Base-by-base conservation (phyloP, 2,797 vertebrate genomes). In the Etheostoma perlongum region DNA sequence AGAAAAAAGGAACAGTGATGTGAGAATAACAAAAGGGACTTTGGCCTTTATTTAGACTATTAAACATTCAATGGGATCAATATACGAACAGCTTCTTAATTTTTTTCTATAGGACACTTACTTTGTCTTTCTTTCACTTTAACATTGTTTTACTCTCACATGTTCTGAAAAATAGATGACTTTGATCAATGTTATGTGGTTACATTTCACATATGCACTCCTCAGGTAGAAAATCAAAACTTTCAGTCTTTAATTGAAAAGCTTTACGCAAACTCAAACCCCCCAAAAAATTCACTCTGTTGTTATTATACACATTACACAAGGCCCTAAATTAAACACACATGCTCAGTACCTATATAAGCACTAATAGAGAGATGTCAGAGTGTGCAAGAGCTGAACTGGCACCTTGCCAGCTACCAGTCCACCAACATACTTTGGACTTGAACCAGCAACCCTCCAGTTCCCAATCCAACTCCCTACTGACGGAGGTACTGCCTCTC, bases 21-120 rank as follows among this genome's bases (percentile, higher is more conserved):
- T 58, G 65, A 72, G 44, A 52, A 70, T 75, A 74, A 85, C 79
- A 84, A 83, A 86, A 80, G 76, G 47, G 16, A 51, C 44, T 55
- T 71, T 30, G 70, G 76, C 51, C 58, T 69, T 89, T 84, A 83
- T 83, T 77, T 14, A 86, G 16, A 65, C 62, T 4, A 49, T 60
- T 47, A 54, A 48, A 19, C 33, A 74, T 63, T 54, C 21, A 25
- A 15, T 8, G 21, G n/a, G 40, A 49, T 21, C 4, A 46, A 36
- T 25, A 5, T 8, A 23, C 30, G 65, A n/a, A 61, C 47, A 49
- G 44, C 5, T 66, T 51, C 21, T 77, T 44, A 42, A 13, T 2
- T 52, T 27, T 60, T 12, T 33, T 40, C 36, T 40, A 3, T 6
- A 27, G 16, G 42, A 66, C 14, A 27, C 11, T 40, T 1, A 30